Percentiles rank a stretch among this genome's conserved stretches.
Conservation (phyloP, 2,888 invertebrate genomes). For the Hoplodrina ambigua region DNA sequence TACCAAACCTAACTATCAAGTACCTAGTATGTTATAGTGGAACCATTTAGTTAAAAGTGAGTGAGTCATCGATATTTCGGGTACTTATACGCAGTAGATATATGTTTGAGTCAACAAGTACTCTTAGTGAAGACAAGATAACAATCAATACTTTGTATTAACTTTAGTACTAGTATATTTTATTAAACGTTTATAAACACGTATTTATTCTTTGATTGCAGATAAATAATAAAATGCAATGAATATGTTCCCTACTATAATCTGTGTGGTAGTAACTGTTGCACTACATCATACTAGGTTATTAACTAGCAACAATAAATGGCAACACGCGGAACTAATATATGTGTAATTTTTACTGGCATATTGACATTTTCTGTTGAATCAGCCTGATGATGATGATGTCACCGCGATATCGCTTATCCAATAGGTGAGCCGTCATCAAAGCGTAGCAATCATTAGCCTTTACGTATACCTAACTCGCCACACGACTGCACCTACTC, state of each 20-base stretch:
- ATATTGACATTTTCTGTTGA: slow-evolving; percentile 74
- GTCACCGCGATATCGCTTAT: slow-evolving; percentile 72
- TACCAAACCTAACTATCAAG: neutral
- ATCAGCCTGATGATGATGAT: slow-evolving; percentile 71
- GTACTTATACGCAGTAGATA: slow-evolving; percentile 25
- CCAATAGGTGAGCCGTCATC: slow-evolving; percentile 64
- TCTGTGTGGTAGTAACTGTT: slow-evolving; percentile 62
- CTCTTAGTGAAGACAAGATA: slow-evolving; percentile 53
- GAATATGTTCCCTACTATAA: slow-evolving; percentile 60
- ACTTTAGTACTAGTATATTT: slow-evolving; percentile 41
- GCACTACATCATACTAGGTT: slow-evolving; percentile 59
- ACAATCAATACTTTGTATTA: slow-evolving; percentile 56
- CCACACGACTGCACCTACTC: slow-evolving; percentile 7
- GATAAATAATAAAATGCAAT: slow-evolving; percentile 66
- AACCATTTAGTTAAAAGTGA: slow-evolving; percentile 19
- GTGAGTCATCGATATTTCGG: slow-evolving; percentile 48
- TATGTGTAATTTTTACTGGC: slow-evolving; percentile 68
- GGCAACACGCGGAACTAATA: slow-evolving; percentile 73
- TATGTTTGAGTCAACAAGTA: slow-evolving; percentile 54
- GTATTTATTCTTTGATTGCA: slow-evolving; percentile 59
- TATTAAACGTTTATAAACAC: slow-evolving; percentile 61
- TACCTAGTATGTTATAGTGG: neutral
- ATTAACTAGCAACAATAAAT: slow-evolving; percentile 60
- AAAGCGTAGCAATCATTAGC: slow-evolving; percentile 45
- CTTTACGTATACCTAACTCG: slow-evolving; percentile 5